phyloP scores from a whole-genome alignment of 2,113 vertebrate species.

The Hepsetus odoe region DNA sequence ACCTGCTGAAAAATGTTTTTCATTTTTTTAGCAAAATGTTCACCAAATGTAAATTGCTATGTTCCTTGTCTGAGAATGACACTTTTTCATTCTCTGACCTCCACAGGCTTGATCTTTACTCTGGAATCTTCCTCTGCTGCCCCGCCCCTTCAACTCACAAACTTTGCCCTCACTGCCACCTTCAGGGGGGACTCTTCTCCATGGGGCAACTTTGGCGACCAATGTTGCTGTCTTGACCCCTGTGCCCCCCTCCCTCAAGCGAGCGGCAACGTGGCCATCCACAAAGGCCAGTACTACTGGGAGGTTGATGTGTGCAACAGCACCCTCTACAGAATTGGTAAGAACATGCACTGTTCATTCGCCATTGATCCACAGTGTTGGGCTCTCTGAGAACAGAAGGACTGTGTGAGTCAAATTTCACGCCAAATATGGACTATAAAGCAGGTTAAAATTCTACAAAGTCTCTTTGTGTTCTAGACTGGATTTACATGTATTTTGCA shows the following conservation, averaged over 20 bases:
- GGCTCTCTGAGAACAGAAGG: too few species aligned
- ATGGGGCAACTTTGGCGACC: background rate
- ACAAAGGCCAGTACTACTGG: constrained; percentile 73
- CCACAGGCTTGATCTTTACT: constrained; percentile 65
- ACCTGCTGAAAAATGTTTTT: too few species aligned
- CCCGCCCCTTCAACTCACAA: constrained; percentile 62
- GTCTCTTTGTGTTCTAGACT: too few species aligned
- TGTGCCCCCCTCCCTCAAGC: constrained; percentile 54
- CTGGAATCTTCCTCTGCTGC: constrained; percentile 61
- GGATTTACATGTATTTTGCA: too few species aligned
- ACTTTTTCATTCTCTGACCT: background rate
- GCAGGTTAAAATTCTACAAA: too few species aligned
- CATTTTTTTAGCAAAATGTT: too few species aligned
- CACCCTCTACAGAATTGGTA: constrained; percentile 70
- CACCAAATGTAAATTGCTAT: too few species aligned
- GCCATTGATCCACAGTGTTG: too few species aligned
- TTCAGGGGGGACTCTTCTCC: constrained; percentile 31
- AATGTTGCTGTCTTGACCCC: background rate
- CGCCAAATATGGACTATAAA: too few species aligned
- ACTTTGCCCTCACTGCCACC: constrained; percentile 60
- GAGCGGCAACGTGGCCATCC: constrained; percentile 58
- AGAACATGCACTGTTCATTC: too few species aligned
- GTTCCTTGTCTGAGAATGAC: background rate
- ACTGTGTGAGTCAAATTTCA: too few species aligned
- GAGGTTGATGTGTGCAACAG: constrained; percentile 78